These are phyloP conservation scores for Notodonta dromedarius DNA, from an alignment of 2,888 invertebrate species.

Conservation along the genomic window DNA sequence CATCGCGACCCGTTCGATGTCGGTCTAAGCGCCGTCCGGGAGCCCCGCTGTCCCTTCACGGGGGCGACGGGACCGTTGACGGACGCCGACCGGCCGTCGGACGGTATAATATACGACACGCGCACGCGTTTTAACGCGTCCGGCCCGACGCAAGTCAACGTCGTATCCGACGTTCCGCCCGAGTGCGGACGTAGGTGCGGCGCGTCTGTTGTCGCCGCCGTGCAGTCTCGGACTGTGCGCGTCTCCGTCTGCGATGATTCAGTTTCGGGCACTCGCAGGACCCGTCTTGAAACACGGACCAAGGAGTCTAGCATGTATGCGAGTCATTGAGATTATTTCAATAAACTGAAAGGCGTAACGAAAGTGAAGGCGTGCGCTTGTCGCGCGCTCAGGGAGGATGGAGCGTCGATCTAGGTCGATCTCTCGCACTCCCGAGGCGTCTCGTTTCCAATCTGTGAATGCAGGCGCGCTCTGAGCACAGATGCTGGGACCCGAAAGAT, in stretches of 20 bases:
- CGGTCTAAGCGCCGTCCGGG: too few relatives aligned
- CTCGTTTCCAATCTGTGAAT: constrained; percentile 70
- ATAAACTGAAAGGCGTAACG: constrained; percentile 85
- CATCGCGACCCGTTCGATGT: too few relatives aligned
- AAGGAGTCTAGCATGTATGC: constrained; percentile 84
- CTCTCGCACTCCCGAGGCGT: constrained; percentile 85
- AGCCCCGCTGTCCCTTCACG: too few relatives aligned
- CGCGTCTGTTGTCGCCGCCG: too few relatives aligned
- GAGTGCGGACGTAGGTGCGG: too few relatives aligned
- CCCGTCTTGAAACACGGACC: constrained; percentile 86
- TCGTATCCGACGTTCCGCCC: too few relatives aligned
- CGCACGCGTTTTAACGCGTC: too few relatives aligned
- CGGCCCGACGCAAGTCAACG: too few relatives aligned
- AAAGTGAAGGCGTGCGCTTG: too few relatives aligned
- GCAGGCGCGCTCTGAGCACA: constrained; percentile 86
- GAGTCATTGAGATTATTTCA: constrained; percentile 84
- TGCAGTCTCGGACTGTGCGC: constrained; percentile 57
- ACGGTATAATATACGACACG: too few relatives aligned
- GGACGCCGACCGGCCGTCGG: too few relatives aligned
- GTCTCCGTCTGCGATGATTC: constrained; percentile 64
- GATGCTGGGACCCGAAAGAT: constrained; percentile 89
- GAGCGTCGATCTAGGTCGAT: constrained; percentile 60
- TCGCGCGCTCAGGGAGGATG: constrained; percentile 77
- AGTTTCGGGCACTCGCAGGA: constrained; percentile 81
- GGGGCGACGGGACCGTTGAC: too few relatives aligned